These are phyloP conservation scores for Galeopsomyia nigrocyanea DNA, from an alignment of 2,888 invertebrate species.

Conservation along the genomic window DNA sequence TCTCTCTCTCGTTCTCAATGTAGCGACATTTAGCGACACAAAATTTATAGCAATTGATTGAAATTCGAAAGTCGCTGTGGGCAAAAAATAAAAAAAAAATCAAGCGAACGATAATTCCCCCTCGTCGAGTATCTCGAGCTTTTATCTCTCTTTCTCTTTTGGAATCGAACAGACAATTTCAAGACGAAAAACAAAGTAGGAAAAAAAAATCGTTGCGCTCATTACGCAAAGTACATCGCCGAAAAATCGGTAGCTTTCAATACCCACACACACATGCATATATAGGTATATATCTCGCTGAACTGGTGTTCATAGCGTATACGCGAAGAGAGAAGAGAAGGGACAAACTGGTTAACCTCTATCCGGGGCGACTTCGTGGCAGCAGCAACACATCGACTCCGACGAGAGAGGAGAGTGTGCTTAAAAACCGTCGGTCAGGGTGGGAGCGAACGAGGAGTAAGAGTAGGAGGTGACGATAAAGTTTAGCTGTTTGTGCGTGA, in stretches of 20 bases:
- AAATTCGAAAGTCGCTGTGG: too few species aligned
- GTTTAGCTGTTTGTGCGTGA: constrained; percentile 40
- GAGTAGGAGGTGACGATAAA: constrained; percentile 65
- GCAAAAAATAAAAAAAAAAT: too few species aligned
- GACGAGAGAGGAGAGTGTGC: constrained; percentile 46
- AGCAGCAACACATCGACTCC: constrained; percentile 16
- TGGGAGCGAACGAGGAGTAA: constrained; percentile 43
- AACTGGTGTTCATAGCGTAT: background rate
- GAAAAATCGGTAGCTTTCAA: background rate
- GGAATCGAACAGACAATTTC: too few species aligned
- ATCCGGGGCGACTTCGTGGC: constrained; percentile 50
- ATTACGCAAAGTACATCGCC: background rate
- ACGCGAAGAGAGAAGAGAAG: constrained; percentile 57
- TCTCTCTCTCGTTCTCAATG: too few species aligned
- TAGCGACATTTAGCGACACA: too few species aligned
- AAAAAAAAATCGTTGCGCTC: background rate
- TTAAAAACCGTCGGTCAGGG: constrained; percentile 26
- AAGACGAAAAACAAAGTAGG: too few species aligned
- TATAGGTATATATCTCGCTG: background rate
- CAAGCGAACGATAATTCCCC: too few species aligned
- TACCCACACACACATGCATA: background rate
- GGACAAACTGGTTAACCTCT: constrained; percentile 69
- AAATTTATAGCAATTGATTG: too few species aligned
- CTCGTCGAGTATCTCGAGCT: too few species aligned
- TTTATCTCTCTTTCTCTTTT: too few species aligned